Conservation (phyloP, 23 tunicate species). For the Ascidia mentula region DNA sequence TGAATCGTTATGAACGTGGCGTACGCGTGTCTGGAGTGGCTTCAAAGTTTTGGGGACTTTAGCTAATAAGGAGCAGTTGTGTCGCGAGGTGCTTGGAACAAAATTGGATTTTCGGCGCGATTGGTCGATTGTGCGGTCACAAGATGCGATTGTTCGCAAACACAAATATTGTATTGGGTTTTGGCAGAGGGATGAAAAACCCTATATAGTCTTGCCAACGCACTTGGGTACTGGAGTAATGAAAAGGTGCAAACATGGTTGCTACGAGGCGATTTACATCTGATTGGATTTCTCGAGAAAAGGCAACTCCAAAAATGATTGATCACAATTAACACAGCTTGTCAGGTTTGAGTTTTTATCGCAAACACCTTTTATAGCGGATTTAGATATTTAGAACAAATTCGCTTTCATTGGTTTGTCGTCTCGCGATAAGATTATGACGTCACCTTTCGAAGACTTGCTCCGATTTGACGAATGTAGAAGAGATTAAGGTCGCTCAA, state of each 20-base stretch:
- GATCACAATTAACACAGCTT: no score
- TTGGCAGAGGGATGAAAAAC: not conserved
- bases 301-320: no score
- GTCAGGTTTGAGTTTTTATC: no score
- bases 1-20: not conserved
- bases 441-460: constrained; percentile 73
- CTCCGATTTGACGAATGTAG: constrained; percentile 80
- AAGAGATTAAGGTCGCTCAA: constrained; percentile 67
- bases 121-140: not conserved
- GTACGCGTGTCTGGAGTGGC: not conserved
- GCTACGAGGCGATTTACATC: no score
- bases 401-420: no score
- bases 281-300: no score
- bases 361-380: no score
- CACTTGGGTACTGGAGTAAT: no score
- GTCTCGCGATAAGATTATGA: not conserved
- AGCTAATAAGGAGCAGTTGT: not conserved
- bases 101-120: not conserved
- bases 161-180: not conserved
- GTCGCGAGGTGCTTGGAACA: not conserved
- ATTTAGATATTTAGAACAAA: no score
- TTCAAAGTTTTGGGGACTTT: not conserved
- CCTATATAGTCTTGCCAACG: not conserved
- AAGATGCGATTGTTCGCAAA: not conserved
- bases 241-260: no score